Percentiles rank a stretch among this genome's conserved stretches.
These are phyloP conservation scores for Helicolenus hilgendorfi DNA, from an alignment of 2,797 vertebrate species.

Conservation along the genomic window DNA sequence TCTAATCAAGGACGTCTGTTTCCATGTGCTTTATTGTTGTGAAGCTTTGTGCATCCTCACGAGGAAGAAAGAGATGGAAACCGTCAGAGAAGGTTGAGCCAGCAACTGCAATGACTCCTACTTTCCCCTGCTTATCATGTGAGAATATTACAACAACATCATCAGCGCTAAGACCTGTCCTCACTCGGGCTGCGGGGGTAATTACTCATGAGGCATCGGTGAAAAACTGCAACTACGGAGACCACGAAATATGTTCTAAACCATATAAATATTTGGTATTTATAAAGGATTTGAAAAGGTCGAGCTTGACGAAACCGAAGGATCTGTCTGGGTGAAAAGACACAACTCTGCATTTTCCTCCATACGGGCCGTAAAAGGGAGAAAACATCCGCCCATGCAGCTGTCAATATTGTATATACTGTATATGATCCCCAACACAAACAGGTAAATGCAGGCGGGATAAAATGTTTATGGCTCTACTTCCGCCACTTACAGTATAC, in stretches of 20 bases:
- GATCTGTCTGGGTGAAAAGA: neutral
- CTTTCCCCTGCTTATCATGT: constrained; percentile 46
- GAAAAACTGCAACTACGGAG: constrained; percentile 16
- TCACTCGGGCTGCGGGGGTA: neutral
- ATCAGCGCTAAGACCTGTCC: constrained; percentile 17
- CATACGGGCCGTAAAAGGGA: neutral
- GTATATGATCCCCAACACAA: constrained; percentile 59
- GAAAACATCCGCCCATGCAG: constrained; percentile 21
- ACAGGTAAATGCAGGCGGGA: constrained; percentile 81
- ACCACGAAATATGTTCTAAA: neutral
- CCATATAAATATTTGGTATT: constrained; percentile 55
- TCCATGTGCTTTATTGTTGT: constrained; percentile 68
- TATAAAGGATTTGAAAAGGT: constrained; percentile 24
- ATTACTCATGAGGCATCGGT: neutral
- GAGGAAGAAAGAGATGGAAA: constrained; percentile 75
- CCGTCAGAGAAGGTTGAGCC: constrained; percentile 23
- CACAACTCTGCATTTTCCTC: constrained; percentile 3
- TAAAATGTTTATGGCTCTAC: constrained; percentile 85
- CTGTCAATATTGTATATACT: constrained; percentile 45
- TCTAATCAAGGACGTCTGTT: constrained; percentile 71
- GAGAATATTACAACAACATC: constrained; percentile 36
- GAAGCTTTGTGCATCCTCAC: constrained; percentile 66
- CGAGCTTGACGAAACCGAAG: neutral
- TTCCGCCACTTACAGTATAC: constrained; percentile 86
- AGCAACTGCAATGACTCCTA: constrained; percentile 23